Base-by-base conservation (phyloP, 2,888 invertebrate genomes). In the Abrostola triplasia region DNA sequence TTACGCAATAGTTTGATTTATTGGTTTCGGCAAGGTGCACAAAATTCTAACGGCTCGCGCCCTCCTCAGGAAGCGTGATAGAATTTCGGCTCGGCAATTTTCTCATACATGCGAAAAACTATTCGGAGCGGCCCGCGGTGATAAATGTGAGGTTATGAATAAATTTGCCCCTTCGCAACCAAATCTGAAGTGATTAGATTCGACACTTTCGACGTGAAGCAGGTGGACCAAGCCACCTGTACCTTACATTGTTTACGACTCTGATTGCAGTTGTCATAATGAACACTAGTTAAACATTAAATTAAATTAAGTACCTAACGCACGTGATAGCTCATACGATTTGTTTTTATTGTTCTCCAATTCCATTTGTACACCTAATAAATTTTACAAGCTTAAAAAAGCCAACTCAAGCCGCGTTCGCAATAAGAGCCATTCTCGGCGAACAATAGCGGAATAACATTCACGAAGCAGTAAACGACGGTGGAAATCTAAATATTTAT, bases 1-100 rank as follows among this genome's bases (percentile, higher is more conserved):
- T 93, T 93, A 92, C 92, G 91, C 89, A 92, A 92, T 92, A 91
- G 90, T 92, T 90, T 94, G 94, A 94, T 94, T 94, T 94, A 94
- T 93, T 86, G 90, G 88, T 88, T 88, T 88, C 85, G 91, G 90
- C 90, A 93, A 94, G 94, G 93, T 94, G 94, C 91, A 90, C 86
- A 80, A 84, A 86, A 85, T 86, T 88, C 91, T 90, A 90, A 90
- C 91, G 90, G 89, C 83, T 77, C 84, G 82, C 84, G 77, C 90
- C 91, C 89, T 86, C 76, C 79, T 80, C 80, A 79, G 76, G 80
- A 80, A 79, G 80, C 83, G 88, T 92, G 92, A 90, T 91, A 91
- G 90, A 91, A 92, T 93, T 92, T 87, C 73, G 88, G 83, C 82
- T 85, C 87, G 85, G 87, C 91, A 92, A 92, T 92, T 91, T 91